Evolutionary conservation across 2,113 vertebrate genomes (phyloP).

Genomic region (Sceloporus tristichus): DNA sequence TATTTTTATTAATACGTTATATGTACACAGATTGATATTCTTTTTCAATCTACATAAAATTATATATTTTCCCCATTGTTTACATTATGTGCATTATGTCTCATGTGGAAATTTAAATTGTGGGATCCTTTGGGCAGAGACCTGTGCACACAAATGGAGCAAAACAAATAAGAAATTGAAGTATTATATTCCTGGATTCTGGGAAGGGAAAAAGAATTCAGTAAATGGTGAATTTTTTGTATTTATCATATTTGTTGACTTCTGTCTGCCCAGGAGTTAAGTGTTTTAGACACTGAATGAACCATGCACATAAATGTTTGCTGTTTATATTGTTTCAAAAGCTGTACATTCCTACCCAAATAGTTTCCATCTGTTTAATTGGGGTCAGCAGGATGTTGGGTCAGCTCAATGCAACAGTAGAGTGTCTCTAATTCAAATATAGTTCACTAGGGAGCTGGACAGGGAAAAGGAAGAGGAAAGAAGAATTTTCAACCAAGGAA

Average conservation of each 20-base stretch:
- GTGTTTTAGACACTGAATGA: neutral
- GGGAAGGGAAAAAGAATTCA: neutral
- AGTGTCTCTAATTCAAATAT: slow-evolving; percentile 47
- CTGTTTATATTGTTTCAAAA: slow-evolving; percentile 39
- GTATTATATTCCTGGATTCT: neutral
- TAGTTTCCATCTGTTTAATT: slow-evolving; percentile 37
- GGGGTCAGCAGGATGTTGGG: slow-evolving; percentile 24
- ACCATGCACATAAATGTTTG: slow-evolving; percentile 11
- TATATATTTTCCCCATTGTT: no score
- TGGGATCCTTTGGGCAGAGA: neutral
- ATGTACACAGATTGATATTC: no score
- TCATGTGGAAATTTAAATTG: neutral
- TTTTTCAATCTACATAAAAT: no score
- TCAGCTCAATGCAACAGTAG: slow-evolving; percentile 23
- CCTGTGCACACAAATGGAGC: neutral
- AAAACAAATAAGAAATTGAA: neutral
- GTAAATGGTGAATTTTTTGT: neutral
- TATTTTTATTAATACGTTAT: no score
- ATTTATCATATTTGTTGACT: neutral
- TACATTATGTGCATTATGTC: no score
- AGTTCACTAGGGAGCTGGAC: neutral
- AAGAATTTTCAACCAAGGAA: slow-evolving; percentile 35
- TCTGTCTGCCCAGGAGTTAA: slow-evolving; percentile 36
- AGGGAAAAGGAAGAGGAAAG: neutral
- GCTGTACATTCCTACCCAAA: slow-evolving; percentile 32